These are phyloP conservation scores for Drosophila buzzatii DNA, from an alignment of 2,888 invertebrate genomes.

Conservation along the genomic window DNA sequence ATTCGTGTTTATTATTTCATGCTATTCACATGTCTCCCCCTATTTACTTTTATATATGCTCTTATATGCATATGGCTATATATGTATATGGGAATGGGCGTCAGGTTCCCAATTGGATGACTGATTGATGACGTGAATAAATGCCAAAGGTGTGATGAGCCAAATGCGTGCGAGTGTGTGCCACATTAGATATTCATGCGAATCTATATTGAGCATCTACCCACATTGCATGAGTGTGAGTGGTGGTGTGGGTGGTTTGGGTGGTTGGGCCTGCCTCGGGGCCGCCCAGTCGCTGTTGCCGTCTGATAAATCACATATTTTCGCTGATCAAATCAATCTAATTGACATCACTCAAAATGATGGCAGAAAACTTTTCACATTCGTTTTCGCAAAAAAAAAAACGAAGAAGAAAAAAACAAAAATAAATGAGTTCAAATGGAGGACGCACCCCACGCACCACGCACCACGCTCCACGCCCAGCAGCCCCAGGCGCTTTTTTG, in stretches of 20 bases:
- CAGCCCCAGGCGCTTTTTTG: constrained; percentile 53
- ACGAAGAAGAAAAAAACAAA: constrained; percentile 63
- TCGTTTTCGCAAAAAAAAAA: constrained; percentile 53
- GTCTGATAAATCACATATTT: constrained; percentile 84
- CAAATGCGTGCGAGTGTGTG: constrained; percentile 53
- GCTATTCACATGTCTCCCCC: background rate
- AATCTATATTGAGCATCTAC: constrained; percentile 47
- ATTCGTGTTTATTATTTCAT: constrained; percentile 1
- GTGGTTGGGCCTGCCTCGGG: constrained; percentile 49
- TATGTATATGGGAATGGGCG: constrained; percentile 27
- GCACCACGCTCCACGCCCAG: constrained; percentile 16
- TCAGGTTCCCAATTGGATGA: constrained; percentile 69
- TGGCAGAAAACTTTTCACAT: constrained; percentile 81
- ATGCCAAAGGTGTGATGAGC: constrained; percentile 58
- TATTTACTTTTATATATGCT: background rate
- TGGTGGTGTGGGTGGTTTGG: background rate
- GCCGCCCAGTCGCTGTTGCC: constrained; percentile 71
- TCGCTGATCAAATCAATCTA: constrained; percentile 85
- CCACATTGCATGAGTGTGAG: background rate
- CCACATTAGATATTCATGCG: constrained; percentile 80
- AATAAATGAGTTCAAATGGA: constrained; percentile 77
- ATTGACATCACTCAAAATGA: constrained; percentile 85
- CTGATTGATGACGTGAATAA: constrained; percentile 78
- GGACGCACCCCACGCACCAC: constrained; percentile 7
- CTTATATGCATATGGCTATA: constrained; percentile 12